Evolutionary conservation across 2,888 invertebrate genomes (phyloP), one percentile per base, ranked within the genome.

Genomic region (Ochropacha duplaris): DNA sequence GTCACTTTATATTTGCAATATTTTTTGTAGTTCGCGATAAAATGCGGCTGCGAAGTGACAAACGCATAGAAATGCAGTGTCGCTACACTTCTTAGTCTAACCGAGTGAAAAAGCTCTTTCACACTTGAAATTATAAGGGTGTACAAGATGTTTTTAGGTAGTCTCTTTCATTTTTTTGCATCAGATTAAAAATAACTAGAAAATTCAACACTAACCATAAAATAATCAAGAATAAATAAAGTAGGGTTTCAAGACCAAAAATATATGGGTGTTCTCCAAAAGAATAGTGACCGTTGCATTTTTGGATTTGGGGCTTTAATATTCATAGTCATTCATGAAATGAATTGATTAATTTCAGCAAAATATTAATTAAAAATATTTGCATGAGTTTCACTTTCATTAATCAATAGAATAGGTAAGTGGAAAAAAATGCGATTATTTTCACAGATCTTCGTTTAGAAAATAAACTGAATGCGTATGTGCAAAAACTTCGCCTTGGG

Each of bases 401-500:
- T 6, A 6, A 16, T 16, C 0, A 39, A 9, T 16, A 39, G n/a
- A n/a, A n/a, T n/a, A 39, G 2, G 6, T 12, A 22, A 22, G 12
- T 5, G 12, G n/a, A 72, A 78, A 76, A 71, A 71, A 74, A 66
- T 67, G 71, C 66, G 72, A 78, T 76, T 83, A 81, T 83, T 82
- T 81, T 80, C 71, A 79, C 72, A 82, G 72, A 77, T 80, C 75
- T 62, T 67, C 61, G 68, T 75, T 75, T 81, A 74, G 83, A 87
- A 84, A 82, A 79, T 31, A 88, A 84, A 84, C 83, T 81, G 65
- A 74, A 74, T 77, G 76, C 77, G 83, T 83, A 84, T 69, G 76
- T 80, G 84, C 88, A 88, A 90, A 90, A 87, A 85, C 66, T 54
- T 70, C 88, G 34, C 59, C 88, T 82, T 92, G 92, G 91, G 92